These are phyloP conservation scores for Phrynocephalus vlangalii DNA, from an alignment of 2,797 vertebrate species.

Conservation along the genomic window DNA sequence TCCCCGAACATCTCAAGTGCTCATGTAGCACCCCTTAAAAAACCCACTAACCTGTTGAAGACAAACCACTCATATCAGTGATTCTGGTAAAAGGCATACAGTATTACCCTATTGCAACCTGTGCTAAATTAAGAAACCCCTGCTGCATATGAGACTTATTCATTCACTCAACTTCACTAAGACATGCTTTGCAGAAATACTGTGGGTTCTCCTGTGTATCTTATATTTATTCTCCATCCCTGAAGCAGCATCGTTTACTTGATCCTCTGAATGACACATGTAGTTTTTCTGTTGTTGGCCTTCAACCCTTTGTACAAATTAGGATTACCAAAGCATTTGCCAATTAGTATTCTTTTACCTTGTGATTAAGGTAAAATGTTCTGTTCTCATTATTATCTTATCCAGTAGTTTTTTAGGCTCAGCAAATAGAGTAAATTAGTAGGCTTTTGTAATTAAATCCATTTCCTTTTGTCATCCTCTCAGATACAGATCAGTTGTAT, in stretches of 20 bases:
- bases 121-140: not conserved
- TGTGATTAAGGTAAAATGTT: rapidly evolving
- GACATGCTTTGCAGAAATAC: not conserved
- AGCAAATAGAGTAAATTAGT: not conserved
- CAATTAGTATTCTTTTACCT: not conserved
- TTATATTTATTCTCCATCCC: not conserved
- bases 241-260: not conserved
- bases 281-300: not conserved
- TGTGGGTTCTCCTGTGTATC: not conserved
- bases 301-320: not conserved
- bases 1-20: not conserved
- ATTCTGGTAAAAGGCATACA: not conserved
- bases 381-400: not conserved
- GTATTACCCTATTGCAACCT: not conserved
- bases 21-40: not conserved
- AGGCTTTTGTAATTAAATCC: not conserved
- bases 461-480: not conserved
- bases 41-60: not conserved
- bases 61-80: not conserved
- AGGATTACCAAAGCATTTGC: not conserved
- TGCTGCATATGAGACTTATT: not conserved
- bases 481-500: not conserved
- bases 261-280: too few species aligned
- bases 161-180: not conserved
- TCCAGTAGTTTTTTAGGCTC: not conserved